Evolutionary conservation across 2,888 invertebrate species (phyloP).

Genomic region (Agelastica alni): DNA sequence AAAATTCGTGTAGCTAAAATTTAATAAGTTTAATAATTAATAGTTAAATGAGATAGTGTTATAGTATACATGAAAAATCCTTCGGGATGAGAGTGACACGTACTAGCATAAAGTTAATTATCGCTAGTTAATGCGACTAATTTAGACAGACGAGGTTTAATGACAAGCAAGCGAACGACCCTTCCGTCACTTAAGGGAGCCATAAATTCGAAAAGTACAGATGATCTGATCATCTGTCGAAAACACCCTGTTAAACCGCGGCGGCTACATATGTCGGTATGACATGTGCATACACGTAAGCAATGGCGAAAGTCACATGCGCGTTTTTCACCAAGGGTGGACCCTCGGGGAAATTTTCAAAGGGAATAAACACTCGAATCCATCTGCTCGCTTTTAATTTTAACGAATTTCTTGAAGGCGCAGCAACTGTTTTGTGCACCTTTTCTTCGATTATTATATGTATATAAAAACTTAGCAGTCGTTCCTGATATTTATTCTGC

Average conservation of each 20-base stretch:
- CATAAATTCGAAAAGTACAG: slow-evolving; percentile 34
- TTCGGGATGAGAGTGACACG: no score
- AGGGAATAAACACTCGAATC: slow-evolving; percentile 24
- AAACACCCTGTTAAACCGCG: slow-evolving; percentile 33
- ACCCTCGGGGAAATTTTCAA: slow-evolving; percentile 26
- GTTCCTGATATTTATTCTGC: no score
- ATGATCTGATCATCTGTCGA: slow-evolving; percentile 44
- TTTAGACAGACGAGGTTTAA: slow-evolving; percentile 31
- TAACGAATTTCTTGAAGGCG: slow-evolving; percentile 32
- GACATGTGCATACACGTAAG: slow-evolving; percentile 31
- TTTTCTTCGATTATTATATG: slow-evolving; percentile 20
- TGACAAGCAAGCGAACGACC: slow-evolving; percentile 20
- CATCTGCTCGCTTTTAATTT: slow-evolving; percentile 31
- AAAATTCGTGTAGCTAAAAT: no score
- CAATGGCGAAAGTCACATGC: slow-evolving; percentile 40
- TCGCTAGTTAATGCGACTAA: slow-evolving; percentile 30
- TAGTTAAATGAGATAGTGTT: no score
- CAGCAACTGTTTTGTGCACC: slow-evolving; percentile 30
- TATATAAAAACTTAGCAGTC: no score
- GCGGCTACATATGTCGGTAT: slow-evolving; percentile 29
- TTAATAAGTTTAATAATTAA: no score
- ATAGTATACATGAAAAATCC: no score
- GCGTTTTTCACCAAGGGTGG: slow-evolving; percentile 35
- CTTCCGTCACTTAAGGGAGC: slow-evolving; percentile 20
- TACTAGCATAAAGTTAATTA: no score